Conservation (phyloP, 2,797 vertebrate genomes). For the Pipistrellus kuhlii region DNA sequence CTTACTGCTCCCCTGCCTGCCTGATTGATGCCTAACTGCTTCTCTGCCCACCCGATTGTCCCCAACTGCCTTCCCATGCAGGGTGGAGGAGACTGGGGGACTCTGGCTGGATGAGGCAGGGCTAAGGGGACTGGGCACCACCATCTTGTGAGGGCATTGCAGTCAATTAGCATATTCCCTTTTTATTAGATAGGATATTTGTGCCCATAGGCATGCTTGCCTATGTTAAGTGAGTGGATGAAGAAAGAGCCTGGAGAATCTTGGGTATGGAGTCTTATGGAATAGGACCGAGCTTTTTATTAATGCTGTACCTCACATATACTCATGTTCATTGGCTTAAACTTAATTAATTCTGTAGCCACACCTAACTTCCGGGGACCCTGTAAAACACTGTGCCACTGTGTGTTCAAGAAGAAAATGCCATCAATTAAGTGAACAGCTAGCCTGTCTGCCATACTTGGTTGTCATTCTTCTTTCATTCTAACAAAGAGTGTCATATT, state of each 20-base stretch:
- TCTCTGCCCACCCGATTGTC: fast-evolving
- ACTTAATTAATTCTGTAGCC: background rate
- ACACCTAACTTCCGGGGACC: background rate
- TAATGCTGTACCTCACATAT: background rate
- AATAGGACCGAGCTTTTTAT: background rate
- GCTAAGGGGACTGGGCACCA: too few relatives aligned
- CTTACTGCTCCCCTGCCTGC: too few relatives aligned
- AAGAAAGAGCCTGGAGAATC: background rate
- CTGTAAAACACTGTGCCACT: background rate
- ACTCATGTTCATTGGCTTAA: fast-evolving
- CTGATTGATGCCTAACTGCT: too few relatives aligned
- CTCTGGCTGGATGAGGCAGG: too few relatives aligned
- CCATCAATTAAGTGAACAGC: too few relatives aligned
- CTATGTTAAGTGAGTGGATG: background rate
- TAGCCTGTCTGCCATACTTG: too few relatives aligned
- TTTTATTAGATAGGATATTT: too few relatives aligned
- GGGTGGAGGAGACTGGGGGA: too few relatives aligned
- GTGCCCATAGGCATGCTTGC: fast-evolving
- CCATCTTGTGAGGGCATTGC: too few relatives aligned
- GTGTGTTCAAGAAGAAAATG: background rate
- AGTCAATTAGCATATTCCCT: too few relatives aligned
- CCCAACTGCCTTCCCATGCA: too few relatives aligned
- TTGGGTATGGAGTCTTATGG: background rate
- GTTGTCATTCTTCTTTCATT: background rate
- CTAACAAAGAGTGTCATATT: background rate